Evolutionary conservation across 2,113 vertebrate species (phyloP), one percentile per base, ranked within the genome.

Genomic region (Sinocyclocheilus anophthalmus): DNA sequence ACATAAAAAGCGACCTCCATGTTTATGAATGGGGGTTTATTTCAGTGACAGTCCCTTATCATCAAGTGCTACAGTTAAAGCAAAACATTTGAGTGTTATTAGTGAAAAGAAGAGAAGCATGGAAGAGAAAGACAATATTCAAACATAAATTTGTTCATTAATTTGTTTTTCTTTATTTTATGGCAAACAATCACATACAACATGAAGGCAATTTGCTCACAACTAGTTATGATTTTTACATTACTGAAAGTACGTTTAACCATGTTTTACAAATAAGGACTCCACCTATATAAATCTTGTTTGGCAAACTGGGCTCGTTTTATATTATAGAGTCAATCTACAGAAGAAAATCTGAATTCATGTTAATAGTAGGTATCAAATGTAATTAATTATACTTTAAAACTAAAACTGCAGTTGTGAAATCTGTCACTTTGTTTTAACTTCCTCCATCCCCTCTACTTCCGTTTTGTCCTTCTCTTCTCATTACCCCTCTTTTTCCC

Each of bases 111-210:
- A 65, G 57, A 72, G 16, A 72, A 22, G 20, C 69, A n/a, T 11
- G 4, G 18, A 72, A n/a, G 72, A n/a, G 22, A 48, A 48, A 75
- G 72, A 75, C 12, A n/a, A 3, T 75, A n/a, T 39, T 11, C 33
- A 72, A 45, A 73, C 22, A n/a, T 2, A 13, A 72, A 70, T 72
- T 22, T 3, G 37, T 2, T 12, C 20, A 63, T 22, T 78, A 0
- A n/a, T 61, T 79, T 39, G 57, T 63, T 81, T 61, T 42, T 24
- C 16, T 81, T 81, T 65, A 45, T 57, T 61, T 14, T 48, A 11
- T 24, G 42, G 2, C 14, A 65, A 20, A 48, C 55, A 81, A 48
- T 65, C 39, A 81, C 59, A 48, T 42, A 48, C 50, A n/a, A 59
- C 78, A 81, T 0, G 2, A 45, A 24, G 7, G 16, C 37, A 8